Evolutionary conservation across 2,888 invertebrate species (phyloP).

Genomic region (Drosophila differens): DNA sequence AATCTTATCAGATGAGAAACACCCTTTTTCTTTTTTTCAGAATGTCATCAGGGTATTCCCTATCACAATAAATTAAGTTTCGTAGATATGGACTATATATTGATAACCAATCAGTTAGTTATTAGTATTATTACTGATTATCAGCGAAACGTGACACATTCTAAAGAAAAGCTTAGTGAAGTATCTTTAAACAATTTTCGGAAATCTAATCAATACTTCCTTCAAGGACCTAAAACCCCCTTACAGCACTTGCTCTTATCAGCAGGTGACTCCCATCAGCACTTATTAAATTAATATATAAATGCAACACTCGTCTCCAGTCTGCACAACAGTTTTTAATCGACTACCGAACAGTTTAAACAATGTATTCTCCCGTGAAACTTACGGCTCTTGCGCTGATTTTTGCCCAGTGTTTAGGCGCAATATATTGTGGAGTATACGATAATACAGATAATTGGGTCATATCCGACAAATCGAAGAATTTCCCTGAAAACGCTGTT

Average conservation of each 20-base stretch:
- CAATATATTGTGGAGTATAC: slow-evolving; percentile 44
- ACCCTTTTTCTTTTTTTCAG: no score
- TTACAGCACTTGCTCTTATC: slow-evolving; percentile 18
- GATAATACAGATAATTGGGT: slow-evolving; percentile 49
- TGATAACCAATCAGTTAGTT: no score
- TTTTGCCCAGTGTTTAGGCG: slow-evolving; percentile 39
- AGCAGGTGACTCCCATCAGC: slow-evolving; percentile 3
- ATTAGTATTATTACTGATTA: background rate
- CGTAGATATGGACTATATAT: no score
- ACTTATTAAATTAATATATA: slow-evolving; percentile 7
- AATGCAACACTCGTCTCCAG: background rate
- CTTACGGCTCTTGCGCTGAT: slow-evolving; percentile 28
- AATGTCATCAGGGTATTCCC: no score
- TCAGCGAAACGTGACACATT: background rate
- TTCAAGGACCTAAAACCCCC: background rate
- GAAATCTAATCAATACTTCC: slow-evolving; percentile 29
- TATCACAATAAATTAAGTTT: no score
- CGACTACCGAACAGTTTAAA: slow-evolving; percentile 12
- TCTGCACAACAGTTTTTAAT: slow-evolving; percentile 3
- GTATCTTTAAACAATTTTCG: background rate
- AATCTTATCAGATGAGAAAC: no score
- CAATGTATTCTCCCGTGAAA: slow-evolving; percentile 41
- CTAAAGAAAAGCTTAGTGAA: background rate
- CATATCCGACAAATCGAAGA: background rate
- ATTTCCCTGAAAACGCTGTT: slow-evolving; percentile 46